phyloP scores from a whole-genome alignment of 2,113 vertebrate genomes.

The Lasiurus cinereus region DNA sequence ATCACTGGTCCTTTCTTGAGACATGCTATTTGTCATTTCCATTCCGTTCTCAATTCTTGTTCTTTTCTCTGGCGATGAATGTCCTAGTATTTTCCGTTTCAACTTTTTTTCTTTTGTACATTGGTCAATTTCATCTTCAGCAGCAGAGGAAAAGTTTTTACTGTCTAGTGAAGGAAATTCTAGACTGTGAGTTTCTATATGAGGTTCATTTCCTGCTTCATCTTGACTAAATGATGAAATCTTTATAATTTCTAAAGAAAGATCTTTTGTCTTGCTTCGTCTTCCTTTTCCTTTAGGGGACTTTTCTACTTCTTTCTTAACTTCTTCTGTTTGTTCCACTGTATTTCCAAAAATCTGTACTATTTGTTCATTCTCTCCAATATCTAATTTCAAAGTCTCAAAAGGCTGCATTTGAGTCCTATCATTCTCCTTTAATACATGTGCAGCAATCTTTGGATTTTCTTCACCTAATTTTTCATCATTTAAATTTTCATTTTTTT shows the following conservation, averaged over 20 bases:
- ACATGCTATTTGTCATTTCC: slow-evolving; percentile 85
- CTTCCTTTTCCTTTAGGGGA: slow-evolving; percentile 93
- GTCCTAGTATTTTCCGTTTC: slow-evolving; percentile 93
- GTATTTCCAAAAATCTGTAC: slow-evolving; percentile 87
- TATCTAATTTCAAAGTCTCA: slow-evolving; percentile 88
- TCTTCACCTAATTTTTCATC: slow-evolving; percentile 86
- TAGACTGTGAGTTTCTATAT: slow-evolving; percentile 82
- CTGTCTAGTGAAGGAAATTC: slow-evolving; percentile 85
- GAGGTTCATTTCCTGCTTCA: slow-evolving; percentile 83
- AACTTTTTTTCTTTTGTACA: slow-evolving; percentile 89
- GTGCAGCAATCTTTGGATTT: slow-evolving; percentile 87
- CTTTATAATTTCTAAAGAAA: slow-evolving; percentile 87
- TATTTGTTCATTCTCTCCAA: slow-evolving; percentile 87
- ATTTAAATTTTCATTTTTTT: slow-evolving; percentile 84
- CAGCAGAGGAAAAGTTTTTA: slow-evolving; percentile 84
- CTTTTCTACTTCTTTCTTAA: slow-evolving; percentile 88
- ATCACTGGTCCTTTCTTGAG: slow-evolving; percentile 88
- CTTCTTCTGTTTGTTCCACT: slow-evolving; percentile 85
- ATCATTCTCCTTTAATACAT: slow-evolving; percentile 85
- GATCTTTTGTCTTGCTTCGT: slow-evolving; percentile 90
- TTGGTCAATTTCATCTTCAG: slow-evolving; percentile 90
- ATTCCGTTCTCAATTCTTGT: slow-evolving; percentile 89
- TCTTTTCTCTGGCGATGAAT: slow-evolving; percentile 92
- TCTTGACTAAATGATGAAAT: slow-evolving; percentile 81
- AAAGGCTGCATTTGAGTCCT: slow-evolving; percentile 85